Base-by-base conservation (phyloP, 2,888 invertebrate species). In the Ischnura elegans region DNA sequence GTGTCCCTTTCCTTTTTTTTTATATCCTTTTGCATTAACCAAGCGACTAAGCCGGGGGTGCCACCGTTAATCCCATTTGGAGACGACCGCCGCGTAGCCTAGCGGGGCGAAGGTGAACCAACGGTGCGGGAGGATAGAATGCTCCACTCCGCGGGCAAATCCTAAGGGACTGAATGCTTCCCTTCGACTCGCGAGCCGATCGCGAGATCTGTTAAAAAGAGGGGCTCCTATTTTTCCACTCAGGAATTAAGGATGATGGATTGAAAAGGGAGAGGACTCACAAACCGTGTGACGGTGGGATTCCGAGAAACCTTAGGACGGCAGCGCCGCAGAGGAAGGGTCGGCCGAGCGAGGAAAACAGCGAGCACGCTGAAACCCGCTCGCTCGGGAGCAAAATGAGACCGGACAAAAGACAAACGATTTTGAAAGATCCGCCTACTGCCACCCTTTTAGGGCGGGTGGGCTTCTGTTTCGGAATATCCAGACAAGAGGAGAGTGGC, bases 321-420 rank as follows among this genome's bases (percentile, higher is more conserved):
- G 25, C 90, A 90, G 90, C 90, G 90, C 90, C 61, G 25, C 90
- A 36, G n/a, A 46, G 86, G 86, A 21, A 86, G 86, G 86, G 61
- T n/a, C 61, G 90, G 90, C 10, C 61, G 90, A n/a, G 90, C n/a
- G 87, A 21, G 13, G 87, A 36, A 87, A 87, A 51, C 87, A 51
- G n/a, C 87, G 87, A 19, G 47, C 87, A 46, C 29, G 87, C 61
- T 86, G n/a, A 86, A 86, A n/a, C 46, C 86, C 43, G 43, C 25
- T 46, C 46, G 43, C 86, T 19, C 21, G 46, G 46, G 86, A 86
- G 90, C 25, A 66, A 66, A 90, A 90, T 66, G 90, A 90, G 90
- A 61, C 90, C 90, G 90, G 90, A 90, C 90, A 90, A 90, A 90
- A 61, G 90, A 90, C 66, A 90, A 90, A 90, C 90, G 90, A 90